A percentile compares a stretch with the other conserved stretches of the same genome.
Conservation (phyloP, 2,113 vertebrate genomes). For the Hoplias malabaricus region DNA sequence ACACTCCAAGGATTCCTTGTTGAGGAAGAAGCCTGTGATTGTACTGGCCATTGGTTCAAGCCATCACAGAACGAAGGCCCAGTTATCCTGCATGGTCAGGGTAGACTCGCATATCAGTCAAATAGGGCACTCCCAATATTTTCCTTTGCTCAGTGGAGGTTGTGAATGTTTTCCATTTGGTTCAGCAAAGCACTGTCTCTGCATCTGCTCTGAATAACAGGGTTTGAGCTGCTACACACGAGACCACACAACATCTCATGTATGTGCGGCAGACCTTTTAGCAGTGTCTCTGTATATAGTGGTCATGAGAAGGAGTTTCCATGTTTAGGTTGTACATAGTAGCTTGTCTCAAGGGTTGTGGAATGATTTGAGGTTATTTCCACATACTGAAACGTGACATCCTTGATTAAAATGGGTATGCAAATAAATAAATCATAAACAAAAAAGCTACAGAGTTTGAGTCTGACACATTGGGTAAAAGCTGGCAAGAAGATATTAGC, state of each 20-base stretch:
- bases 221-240: conserved; percentile 20
- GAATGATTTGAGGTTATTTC: conserved; percentile 19
- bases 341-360: conserved; percentile 39
- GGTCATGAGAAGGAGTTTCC: background rate
- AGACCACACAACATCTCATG: background rate
- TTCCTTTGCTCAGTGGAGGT: background rate
- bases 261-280: conserved; percentile 41
- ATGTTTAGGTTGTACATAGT: conserved; percentile 60
- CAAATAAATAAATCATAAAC: conserved; percentile 52
- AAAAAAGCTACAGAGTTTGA: conserved; percentile 20
- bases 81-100: background rate
- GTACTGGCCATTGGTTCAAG: background rate
- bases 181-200: conserved; percentile 37
- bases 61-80: conserved; percentile 32
- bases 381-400: conserved; percentile 18
- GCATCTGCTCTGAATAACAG: conserved; percentile 13
- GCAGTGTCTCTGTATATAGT: conserved; percentile 51
- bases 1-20: conserved; percentile 29
- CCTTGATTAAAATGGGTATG: conserved; percentile 39
- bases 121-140: background rate
- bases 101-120: background rate
- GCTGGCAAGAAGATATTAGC: background rate
- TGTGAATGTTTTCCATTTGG: no score
- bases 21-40: conserved; percentile 5
- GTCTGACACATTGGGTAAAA: conserved; percentile 18